Conservation (phyloP, 2,888 invertebrate species). For the Caenorhabditis afra region DNA sequence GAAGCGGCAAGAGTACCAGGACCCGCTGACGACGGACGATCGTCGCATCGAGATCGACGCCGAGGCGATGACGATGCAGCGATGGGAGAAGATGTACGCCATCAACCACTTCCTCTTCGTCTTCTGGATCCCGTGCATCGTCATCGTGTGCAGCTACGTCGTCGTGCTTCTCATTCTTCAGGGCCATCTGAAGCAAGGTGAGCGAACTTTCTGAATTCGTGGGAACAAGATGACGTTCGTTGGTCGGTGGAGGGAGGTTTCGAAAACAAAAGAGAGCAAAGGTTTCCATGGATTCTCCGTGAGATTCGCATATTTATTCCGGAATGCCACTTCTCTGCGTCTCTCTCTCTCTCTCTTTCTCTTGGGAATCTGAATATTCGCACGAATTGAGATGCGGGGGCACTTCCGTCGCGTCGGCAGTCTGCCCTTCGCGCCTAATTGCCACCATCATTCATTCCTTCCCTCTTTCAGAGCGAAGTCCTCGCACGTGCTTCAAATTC, state of each 20-base stretch:
- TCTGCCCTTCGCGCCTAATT: background rate
- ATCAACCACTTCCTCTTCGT: conserved; percentile 75
- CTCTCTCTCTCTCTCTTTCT: no score
- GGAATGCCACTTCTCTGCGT: no score
- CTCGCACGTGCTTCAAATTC: conserved; percentile 43
- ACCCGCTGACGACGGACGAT: conserved; percentile 28
- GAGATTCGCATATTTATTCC: no score
- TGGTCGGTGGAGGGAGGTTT: no score
- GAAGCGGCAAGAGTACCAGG: conserved; percentile 43
- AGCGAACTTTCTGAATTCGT: no score
- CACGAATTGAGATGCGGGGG: background rate
- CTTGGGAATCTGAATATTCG: no score
- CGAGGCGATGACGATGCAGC: conserved; percentile 38
- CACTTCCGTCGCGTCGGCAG: background rate
- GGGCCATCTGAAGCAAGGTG: conserved; percentile 61
- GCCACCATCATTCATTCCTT: background rate
- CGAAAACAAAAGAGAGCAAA: background rate
- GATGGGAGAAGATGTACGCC: conserved; percentile 71
- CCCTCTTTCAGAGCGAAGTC: conserved; percentile 19
- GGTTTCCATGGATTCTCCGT: no score
- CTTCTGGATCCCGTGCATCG: conserved; percentile 76
- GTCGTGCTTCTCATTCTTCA: conserved; percentile 71
- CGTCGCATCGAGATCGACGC: conserved; percentile 50
- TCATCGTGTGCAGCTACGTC: conserved; percentile 71
- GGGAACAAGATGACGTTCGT: no score